A percentile compares a stretch with the other conserved stretches of the same genome.
phyloP scores from a whole-genome alignment of 2,113 vertebrate genomes.

The Datnioides undecimradiatus region DNA sequence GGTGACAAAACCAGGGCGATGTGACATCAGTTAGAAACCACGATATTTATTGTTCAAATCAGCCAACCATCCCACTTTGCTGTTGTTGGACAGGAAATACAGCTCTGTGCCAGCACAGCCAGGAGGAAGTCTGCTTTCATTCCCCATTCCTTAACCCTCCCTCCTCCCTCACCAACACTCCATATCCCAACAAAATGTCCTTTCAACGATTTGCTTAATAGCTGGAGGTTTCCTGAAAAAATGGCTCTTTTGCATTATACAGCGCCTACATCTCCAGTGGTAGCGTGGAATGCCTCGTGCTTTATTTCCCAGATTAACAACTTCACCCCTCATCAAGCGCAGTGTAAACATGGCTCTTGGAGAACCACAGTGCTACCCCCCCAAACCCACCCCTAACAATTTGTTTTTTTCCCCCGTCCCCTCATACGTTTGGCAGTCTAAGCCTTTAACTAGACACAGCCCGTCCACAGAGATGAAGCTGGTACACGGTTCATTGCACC shows the following conservation, averaged over 20 bases:
- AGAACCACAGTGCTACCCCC: constrained; percentile 16
- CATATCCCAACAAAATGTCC: constrained; percentile 49
- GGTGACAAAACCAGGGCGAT: constrained; percentile 68
- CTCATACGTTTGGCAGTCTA: constrained; percentile 45
- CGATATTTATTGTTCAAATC: constrained; percentile 82
- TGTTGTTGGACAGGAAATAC: constrained; percentile 81
- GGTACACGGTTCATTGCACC: constrained; percentile 43
- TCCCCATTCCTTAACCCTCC: constrained; percentile 29
- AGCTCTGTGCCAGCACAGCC: constrained; percentile 57
- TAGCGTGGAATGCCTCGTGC: constrained; percentile 74
- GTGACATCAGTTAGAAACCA: constrained; percentile 68
- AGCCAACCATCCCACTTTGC: constrained; percentile 75
- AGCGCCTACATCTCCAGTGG: constrained; percentile 61
- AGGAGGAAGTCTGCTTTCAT: constrained; percentile 75
- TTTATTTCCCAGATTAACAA: constrained; percentile 81
- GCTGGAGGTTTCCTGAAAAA: constrained; percentile 37
- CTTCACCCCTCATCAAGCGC: constrained; percentile 81
- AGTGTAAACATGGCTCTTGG: constrained; percentile 78
- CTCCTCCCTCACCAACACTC: not conserved
- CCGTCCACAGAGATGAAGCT: constrained; percentile 53
- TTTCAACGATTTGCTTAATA: constrained; percentile 38
- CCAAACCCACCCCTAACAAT: constrained; percentile 11
- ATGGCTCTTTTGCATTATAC: not conserved
- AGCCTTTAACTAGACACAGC: constrained; percentile 48
- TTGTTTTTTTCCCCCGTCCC: constrained; percentile 45